Evolutionary conservation across 1,140 invertebrate species (phyloP).

Genomic region (Ridgeia piscesae): DNA sequence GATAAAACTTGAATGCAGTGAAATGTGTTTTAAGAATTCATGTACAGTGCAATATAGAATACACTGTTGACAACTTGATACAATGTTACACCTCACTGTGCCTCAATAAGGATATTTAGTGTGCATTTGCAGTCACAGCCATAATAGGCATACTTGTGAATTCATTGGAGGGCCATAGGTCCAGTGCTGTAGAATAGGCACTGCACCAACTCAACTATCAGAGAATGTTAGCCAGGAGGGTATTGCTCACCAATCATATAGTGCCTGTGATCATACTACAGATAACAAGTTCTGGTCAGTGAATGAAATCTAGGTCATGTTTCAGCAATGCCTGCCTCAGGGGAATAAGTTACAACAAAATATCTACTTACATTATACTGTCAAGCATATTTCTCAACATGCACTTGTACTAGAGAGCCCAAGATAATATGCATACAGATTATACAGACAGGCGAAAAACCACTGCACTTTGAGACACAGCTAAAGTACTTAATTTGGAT

Average conservation of each 20-base stretch:
- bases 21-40: too few species aligned
- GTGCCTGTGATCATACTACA: not conserved
- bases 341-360: not conserved
- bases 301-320: not conserved
- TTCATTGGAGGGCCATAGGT: not conserved
- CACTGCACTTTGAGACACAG: not conserved
- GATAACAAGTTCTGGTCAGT: not conserved
- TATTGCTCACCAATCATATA: not conserved
- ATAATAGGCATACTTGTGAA: not conserved
- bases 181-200: not conserved
- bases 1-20: too few species aligned
- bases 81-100: too few species aligned
- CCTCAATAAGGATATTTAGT: too few species aligned
- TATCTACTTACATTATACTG: not conserved
- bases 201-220: not conserved
- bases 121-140: too few species aligned
- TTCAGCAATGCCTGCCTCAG: not conserved
- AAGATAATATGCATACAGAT: not conserved
- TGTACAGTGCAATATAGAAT: too few species aligned
- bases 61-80: too few species aligned
- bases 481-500: too few species aligned
- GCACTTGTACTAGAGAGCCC: not conserved
- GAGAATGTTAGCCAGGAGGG: not conserved
- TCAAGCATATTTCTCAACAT: not conserved
- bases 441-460: not conserved